Evolutionary conservation across 2,797 vertebrate genomes (phyloP), one percentile per base, ranked within the genome.

Genomic region (Sandelia bainsii): DNA sequence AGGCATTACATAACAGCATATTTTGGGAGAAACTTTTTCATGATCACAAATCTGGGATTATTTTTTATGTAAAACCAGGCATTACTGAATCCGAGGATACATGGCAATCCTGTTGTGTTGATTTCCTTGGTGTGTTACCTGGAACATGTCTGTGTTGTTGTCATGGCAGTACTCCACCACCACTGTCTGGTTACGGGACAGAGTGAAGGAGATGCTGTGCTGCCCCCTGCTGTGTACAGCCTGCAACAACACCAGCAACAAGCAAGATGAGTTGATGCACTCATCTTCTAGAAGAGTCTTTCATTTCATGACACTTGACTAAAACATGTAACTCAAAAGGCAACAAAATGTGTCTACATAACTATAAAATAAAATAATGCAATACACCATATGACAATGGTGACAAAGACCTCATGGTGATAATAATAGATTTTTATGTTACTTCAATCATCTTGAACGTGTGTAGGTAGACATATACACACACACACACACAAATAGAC

Each of bases 141-240:
- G 97, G 93, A 99, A 99, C 97, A 99, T 99, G 91, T 99, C 97
- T 4, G 96, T 99, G 64, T 97, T 96, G 86, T 96, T 96, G 84
- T 99, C 97, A 48, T 98, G 97, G 69, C 96, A 96, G 71, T 99
- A 99, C 82, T 99, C 98, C 87, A 99, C 98, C 84, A 99, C 96
- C 84, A 99, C 97, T 0, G 97, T 99, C 93, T 99, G 98, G 89
- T 94, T 98, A 69, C 98, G 95, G 80, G 98, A 99, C 58, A 99
- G 91, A 0, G 97, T 99, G 84, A 97, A 99, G 25, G 97, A 99
- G 89, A 99, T 96, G 76, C 98, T 99, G 93, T 99, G 98, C 87
- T 98, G 97, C 86, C 97, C 96, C 93, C 95, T 98, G 88, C 96
- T 97, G 95, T 96, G 96, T 87, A 99, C 94, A 0, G 95, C 97